Evolutionary conservation across 2,888 invertebrate genomes (phyloP).

Genomic region (Trissolcus japonicus): DNA sequence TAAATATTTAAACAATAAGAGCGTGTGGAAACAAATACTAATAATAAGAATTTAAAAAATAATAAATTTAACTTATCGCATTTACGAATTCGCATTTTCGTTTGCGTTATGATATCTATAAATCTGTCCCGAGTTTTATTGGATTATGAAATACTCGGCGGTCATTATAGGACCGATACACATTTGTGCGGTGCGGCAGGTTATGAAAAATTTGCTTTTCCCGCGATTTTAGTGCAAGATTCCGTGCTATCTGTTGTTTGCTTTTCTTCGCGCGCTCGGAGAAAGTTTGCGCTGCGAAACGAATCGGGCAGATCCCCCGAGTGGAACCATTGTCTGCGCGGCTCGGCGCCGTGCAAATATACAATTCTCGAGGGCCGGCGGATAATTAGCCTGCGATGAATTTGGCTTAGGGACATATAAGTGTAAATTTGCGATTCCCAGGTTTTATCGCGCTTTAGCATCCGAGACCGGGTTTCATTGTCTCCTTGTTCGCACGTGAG

Average conservation of each 20-base stretch:
- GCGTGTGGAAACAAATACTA: no score
- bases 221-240: slow-evolving; percentile 6
- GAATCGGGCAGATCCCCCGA: slow-evolving; percentile 3
- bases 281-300: slow-evolving; percentile 18
- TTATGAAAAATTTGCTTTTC: slow-evolving; percentile 18
- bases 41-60: no score
- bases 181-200: no score
- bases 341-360: slow-evolving; percentile 4
- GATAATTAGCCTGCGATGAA: slow-evolving; percentile 37
- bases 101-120: background rate
- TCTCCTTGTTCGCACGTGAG: slow-evolving; percentile 45
- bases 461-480: slow-evolving; percentile 40
- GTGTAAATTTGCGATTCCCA: slow-evolving; percentile 40
- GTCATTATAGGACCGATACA: no score
- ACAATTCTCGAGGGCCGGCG: slow-evolving; percentile 11
- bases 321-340: slow-evolving; percentile 14
- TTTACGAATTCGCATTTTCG: background rate
- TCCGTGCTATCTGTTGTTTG: background rate
- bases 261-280: slow-evolving; percentile 8
- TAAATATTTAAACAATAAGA: no score
- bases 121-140: no score
- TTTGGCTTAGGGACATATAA: slow-evolving; percentile 32
- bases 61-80: no score
- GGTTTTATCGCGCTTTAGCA: slow-evolving; percentile 29
- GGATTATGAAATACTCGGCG: no score